A percentile compares a stretch with the other conserved stretches of the same genome.
These are phyloP conservation scores for Nothobranchius kuhntae DNA, from an alignment of 2,113 vertebrate genomes.

Conservation along the genomic window DNA sequence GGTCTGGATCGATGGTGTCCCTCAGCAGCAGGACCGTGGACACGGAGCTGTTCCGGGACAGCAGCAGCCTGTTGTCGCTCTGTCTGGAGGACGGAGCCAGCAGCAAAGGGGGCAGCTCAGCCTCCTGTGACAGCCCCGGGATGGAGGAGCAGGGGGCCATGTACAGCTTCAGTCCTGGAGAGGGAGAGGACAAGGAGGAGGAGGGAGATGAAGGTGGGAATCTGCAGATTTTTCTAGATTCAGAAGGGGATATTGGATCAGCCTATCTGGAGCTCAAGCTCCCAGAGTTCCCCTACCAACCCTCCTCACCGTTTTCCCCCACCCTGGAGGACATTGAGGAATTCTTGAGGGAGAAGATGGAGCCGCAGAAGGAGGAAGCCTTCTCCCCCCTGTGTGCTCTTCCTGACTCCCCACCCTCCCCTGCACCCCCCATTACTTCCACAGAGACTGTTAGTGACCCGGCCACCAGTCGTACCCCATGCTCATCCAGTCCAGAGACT, in stretches of 20 bases:
- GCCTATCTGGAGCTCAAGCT: conserved; percentile 64
- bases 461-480: conserved; percentile 10
- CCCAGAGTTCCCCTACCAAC: conserved; percentile 77
- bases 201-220: conserved; percentile 25
- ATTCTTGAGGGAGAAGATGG: conserved; percentile 86
- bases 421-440: background rate
- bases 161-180: conserved; percentile 60
- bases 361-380: conserved; percentile 71
- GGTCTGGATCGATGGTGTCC: conserved; percentile 85
- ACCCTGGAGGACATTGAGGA: conserved; percentile 91
- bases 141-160: conserved; percentile 36
- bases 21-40: conserved; percentile 80
- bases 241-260: conserved; percentile 30
- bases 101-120: conserved; percentile 68
- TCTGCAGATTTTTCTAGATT: conserved; percentile 58
- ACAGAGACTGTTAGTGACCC: conserved; percentile 31
- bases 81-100: conserved; percentile 56
- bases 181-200: conserved; percentile 67
- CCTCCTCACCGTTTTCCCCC: conserved; percentile 81
- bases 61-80: conserved; percentile 63
- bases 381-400: conserved; percentile 36
- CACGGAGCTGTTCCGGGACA: conserved; percentile 73
- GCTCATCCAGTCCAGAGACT: conserved; percentile 17
- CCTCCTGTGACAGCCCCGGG: conserved; percentile 71
- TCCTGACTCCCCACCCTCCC: conserved; percentile 20